phyloP scores from a whole-genome alignment of 2,888 invertebrate genomes.

The Empis livida region DNA sequence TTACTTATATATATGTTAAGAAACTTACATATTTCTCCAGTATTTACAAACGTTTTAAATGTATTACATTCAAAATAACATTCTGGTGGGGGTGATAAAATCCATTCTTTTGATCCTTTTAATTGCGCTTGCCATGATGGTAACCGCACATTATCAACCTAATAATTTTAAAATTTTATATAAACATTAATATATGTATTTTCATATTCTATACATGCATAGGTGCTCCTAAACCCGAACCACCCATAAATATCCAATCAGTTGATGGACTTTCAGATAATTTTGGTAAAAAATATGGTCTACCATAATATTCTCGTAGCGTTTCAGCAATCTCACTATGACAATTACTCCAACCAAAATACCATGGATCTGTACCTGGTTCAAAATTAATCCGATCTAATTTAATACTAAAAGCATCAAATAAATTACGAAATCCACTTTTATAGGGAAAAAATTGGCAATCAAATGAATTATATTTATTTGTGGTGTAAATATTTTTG shows the following conservation, averaged over 20 bases:
- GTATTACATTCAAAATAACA: constrained; percentile 62
- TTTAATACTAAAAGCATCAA: constrained; percentile 74
- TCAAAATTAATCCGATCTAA: constrained; percentile 45
- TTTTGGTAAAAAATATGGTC: constrained; percentile 80
- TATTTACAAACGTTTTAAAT: constrained; percentile 50
- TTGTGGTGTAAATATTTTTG: constrained; percentile 54
- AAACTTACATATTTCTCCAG: constrained; percentile 77
- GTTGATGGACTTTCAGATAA: constrained; percentile 78
- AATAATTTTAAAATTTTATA: constrained; percentile 2
- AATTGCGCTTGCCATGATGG: constrained; percentile 98
- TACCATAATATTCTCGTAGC: constrained; percentile 61
- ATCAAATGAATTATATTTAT: constrained; percentile 43
- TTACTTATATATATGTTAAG: too few species aligned
- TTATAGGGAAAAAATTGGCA: constrained; percentile 94
- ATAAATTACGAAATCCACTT: constrained; percentile 65
- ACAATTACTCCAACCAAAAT: constrained; percentile 86
- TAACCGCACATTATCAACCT: constrained; percentile 88
- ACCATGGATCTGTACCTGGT: constrained; percentile 40
- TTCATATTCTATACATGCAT: constrained; percentile 65
- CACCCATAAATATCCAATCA: constrained; percentile 97
- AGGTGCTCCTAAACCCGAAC: constrained; percentile 85
- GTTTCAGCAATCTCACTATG: constrained; percentile 66
- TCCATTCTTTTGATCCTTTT: constrained; percentile 77
- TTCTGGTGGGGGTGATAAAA: constrained; percentile 83
- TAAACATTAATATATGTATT: not conserved